A percentile compares a stretch with the other conserved stretches of the same genome.
Conservation (phyloP, 2,113 vertebrate genomes). For the Dipodomys merriami region DNA sequence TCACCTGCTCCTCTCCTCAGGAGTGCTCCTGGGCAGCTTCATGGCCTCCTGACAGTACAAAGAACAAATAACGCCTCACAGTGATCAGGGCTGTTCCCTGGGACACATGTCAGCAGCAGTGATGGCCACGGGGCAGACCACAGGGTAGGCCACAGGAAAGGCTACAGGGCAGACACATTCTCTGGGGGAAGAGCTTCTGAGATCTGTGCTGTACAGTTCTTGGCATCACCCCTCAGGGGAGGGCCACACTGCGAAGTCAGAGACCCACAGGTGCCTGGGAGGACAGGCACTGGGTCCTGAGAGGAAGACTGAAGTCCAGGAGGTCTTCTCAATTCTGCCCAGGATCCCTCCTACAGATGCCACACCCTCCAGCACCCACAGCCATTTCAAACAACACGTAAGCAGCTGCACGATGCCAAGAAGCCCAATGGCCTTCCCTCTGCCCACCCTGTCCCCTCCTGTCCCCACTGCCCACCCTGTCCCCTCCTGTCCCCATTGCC, state of each 20-base stretch:
- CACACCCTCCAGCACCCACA: not conserved
- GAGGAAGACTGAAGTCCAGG: not conserved
- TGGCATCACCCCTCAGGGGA: not conserved
- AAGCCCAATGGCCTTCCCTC: not conserved
- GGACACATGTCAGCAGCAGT: not conserved
- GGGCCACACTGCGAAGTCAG: not conserved
- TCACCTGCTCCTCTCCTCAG: slow-evolving; percentile 90
- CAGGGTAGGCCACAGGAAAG: no score
- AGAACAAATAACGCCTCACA: rapidly evolving
- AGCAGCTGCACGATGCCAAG: rapidly evolving
- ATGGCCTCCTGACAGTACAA: slow-evolving; percentile 87
- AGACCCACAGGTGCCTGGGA: not conserved
- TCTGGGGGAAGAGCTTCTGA: no score
- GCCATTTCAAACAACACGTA: not conserved
- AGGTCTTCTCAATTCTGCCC: not conserved
- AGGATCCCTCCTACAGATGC: not conserved
- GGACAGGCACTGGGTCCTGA: not conserved
- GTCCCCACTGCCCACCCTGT: no score
- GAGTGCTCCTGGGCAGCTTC: slow-evolving; percentile 91
- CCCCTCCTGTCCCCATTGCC: no score
- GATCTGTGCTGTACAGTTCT: not conserved
- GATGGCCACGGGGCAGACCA: not conserved
- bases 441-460: not conserved
- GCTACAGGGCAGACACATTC: not conserved
- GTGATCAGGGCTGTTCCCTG: rapidly evolving